Conservation (phyloP, 1,140 invertebrate genomes). For the Brachionus manjavacas region DNA sequence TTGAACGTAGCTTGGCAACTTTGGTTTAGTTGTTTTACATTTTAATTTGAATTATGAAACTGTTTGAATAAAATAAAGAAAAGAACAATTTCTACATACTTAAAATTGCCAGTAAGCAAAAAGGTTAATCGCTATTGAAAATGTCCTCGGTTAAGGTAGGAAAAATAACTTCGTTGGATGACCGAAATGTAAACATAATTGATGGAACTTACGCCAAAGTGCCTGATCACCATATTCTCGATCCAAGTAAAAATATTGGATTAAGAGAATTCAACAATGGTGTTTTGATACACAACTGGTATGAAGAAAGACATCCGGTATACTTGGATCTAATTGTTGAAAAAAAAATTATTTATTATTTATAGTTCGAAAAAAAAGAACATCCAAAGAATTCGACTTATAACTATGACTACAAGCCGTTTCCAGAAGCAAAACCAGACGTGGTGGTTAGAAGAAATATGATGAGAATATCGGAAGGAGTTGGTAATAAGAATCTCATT, state of each 20-base stretch:
- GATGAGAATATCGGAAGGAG: background rate
- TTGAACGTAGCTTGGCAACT: background rate
- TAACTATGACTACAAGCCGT: background rate
- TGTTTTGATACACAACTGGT: constrained; percentile 39
- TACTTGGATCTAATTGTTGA: background rate
- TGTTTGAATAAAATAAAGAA: background rate
- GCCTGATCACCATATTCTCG: background rate
- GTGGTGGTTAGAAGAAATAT: constrained; percentile 3
- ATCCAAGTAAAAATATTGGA: constrained; percentile 21
- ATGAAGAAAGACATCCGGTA: constrained; percentile 34
- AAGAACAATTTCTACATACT: background rate
- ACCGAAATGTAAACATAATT: constrained; percentile 5
- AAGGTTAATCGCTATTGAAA: background rate
- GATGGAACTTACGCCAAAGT: constrained; percentile 40
- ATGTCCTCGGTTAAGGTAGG: background rate
- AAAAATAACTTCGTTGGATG: background rate
- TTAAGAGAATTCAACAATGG: constrained; percentile 33
- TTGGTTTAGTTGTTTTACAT: background rate
- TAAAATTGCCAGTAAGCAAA: background rate
- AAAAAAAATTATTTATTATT: background rate
- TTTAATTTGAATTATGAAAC: constrained; percentile 1
- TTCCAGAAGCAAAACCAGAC: constrained; percentile 16
- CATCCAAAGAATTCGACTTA: constrained; percentile 28
- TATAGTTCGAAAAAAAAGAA: background rate
- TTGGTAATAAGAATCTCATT: background rate